phyloP scores from a whole-genome alignment of 1,140 invertebrate genomes.

The Lepeophtheirus salmonis region DNA sequence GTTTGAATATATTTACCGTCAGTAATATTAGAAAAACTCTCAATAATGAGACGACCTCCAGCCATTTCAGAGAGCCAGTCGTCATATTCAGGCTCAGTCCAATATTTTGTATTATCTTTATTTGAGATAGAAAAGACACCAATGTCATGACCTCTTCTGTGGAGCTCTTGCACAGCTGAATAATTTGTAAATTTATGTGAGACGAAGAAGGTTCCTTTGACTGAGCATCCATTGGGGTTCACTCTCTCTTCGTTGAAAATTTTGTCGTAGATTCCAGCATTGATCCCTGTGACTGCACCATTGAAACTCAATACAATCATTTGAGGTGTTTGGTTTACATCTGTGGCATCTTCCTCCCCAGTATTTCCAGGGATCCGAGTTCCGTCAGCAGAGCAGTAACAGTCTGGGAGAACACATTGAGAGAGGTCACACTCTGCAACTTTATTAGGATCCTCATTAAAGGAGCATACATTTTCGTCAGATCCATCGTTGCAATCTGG shows the following conservation, averaged over 20 bases:
- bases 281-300: conserved; percentile 29
- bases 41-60: conserved; percentile 29
- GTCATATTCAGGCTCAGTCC: conserved; percentile 26
- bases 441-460: conserved; percentile 25
- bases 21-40: conserved; percentile 30
- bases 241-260: conserved; percentile 28
- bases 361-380: conserved; percentile 27
- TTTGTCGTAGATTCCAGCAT: conserved; percentile 28
- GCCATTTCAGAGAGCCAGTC: conserved; percentile 31
- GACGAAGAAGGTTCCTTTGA: conserved; percentile 37
- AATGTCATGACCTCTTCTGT: conserved; percentile 34
- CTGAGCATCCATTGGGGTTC: conserved; percentile 35
- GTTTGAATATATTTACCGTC: conserved; percentile 21
- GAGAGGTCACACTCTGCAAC: conserved; percentile 26
- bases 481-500: conserved; percentile 66
- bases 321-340: conserved; percentile 27
- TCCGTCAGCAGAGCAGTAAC: conserved; percentile 32
- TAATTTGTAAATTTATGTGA: conserved; percentile 37
- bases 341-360: conserved; percentile 24
- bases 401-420: conserved; percentile 30
- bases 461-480: conserved; percentile 71
- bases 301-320: conserved; percentile 32
- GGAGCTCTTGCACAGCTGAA: conserved; percentile 33
- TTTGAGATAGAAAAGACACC: conserved; percentile 33
- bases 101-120: conserved; percentile 27